Percentiles rank a stretch among this genome's conserved stretches.
These are phyloP conservation scores for Fukomys damarensis DNA, from an alignment of 2,113 vertebrate genomes.

Conservation along the genomic window DNA sequence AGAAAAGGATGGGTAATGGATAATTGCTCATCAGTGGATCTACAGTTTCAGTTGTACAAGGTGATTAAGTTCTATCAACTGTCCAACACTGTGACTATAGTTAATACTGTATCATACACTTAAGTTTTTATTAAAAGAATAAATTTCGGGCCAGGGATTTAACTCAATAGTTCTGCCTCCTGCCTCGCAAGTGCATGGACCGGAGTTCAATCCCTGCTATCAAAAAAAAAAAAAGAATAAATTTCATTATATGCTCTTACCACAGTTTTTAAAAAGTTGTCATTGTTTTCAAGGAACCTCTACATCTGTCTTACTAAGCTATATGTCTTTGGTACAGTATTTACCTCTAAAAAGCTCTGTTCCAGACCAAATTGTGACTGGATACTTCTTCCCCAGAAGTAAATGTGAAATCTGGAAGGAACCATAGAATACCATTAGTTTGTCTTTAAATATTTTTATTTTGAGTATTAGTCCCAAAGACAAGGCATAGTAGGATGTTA, in stretches of 20 bases:
- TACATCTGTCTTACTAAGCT: not conserved
- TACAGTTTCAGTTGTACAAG: not conserved
- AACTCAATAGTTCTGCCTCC: no score
- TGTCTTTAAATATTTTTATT: conserved; percentile 28
- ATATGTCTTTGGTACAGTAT: not conserved
- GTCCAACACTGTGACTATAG: not conserved
- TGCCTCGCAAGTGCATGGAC: no score
- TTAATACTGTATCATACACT: not conserved
- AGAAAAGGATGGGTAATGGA: not conserved
- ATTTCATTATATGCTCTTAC: not conserved
- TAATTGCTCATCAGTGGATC: not conserved
- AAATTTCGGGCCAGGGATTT: no score
- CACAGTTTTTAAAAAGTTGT: not conserved
- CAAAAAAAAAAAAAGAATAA: no score
- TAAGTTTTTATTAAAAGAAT: no score
- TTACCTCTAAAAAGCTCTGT: not conserved
- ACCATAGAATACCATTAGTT: not conserved
- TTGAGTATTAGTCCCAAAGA: not conserved
- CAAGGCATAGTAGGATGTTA: not conserved
- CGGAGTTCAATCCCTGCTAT: no score
- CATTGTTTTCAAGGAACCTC: not conserved
- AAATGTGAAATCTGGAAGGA: not conserved
- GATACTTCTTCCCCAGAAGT: not conserved
- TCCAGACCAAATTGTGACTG: not conserved
- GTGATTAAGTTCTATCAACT: no score